phyloP scores from a whole-genome alignment of 1,140 invertebrate species.

The Macrotrachela quadricornifera region DNA sequence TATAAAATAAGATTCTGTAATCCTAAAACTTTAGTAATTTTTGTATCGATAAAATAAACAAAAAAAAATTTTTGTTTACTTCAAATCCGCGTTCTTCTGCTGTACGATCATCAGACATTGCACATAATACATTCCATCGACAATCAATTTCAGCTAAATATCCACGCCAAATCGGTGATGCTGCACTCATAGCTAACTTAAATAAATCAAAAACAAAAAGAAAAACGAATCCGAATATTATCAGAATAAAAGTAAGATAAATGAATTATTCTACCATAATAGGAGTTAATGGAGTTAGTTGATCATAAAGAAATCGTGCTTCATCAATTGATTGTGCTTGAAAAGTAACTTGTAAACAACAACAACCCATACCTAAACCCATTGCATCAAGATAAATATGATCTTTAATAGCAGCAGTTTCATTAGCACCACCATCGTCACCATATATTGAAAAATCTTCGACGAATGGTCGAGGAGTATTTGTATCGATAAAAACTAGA shows the following conservation, averaged over 20 bases:
- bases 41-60: too few relatives aligned
- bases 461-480: slow-evolving; percentile 48
- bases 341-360: slow-evolving; percentile 66
- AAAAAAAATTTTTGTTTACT: too few relatives aligned
- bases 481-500: slow-evolving; percentile 59
- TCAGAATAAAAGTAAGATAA: too few relatives aligned
- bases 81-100: slow-evolving; percentile 64
- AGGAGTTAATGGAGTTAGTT: slow-evolving; percentile 82
- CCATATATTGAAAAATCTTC: slow-evolving; percentile 5
- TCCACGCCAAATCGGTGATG: slow-evolving; percentile 76
- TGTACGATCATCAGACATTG: slow-evolving; percentile 83
- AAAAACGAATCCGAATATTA: neutral
- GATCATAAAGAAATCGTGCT: slow-evolving; percentile 84
- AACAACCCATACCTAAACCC: slow-evolving; percentile 92
- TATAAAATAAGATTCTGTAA: too few relatives aligned
- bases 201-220: neutral
- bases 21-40: too few relatives aligned
- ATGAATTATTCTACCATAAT: slow-evolving; percentile 79
- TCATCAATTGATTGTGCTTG: slow-evolving; percentile 90
- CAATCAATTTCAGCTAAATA: slow-evolving; percentile 83
- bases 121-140: slow-evolving; percentile 81
- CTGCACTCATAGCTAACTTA: slow-evolving; percentile 77
- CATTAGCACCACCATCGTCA: neutral
- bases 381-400: slow-evolving; percentile 79
- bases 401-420: slow-evolving; percentile 29